Conservation (phyloP, 2,888 invertebrate genomes). For the Galeopsomyia nigrocyanea region DNA sequence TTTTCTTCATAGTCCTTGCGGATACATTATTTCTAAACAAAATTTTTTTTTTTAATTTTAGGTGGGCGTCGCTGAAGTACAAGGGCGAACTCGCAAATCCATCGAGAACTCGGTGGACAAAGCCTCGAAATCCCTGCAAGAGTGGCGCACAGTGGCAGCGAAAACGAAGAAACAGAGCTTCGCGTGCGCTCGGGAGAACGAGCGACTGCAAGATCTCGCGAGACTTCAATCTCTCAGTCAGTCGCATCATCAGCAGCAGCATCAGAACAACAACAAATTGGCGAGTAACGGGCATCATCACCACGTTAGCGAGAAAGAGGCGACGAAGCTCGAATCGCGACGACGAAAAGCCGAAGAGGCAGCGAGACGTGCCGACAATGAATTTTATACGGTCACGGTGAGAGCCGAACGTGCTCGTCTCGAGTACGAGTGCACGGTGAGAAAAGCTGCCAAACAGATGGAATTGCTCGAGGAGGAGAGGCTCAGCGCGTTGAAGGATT, state of each 20-base stretch:
- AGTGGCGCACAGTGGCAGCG: conserved; percentile 88
- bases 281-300: conserved; percentile 53
- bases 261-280: conserved; percentile 68
- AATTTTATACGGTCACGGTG: conserved; percentile 92
- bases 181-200: conserved; percentile 88
- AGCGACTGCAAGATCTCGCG: conserved; percentile 84
- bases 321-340: conserved; percentile 86
- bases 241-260: conserved; percentile 72
- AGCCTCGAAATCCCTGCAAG: conserved; percentile 82
- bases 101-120: conserved; percentile 83
- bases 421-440: conserved; percentile 93
- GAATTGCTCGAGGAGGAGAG: conserved; percentile 93
- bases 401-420: conserved; percentile 90
- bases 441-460: conserved; percentile 87
- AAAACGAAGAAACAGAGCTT: conserved; percentile 93
- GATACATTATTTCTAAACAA: too few species aligned
- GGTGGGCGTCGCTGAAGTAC: conserved; percentile 78
- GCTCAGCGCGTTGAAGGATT: conserved; percentile 82
- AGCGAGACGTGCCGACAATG: conserved; percentile 91
- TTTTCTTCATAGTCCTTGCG: too few species aligned
- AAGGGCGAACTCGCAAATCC: conserved; percentile 72
- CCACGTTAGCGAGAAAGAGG: conserved; percentile 74
- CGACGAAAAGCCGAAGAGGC: conserved; percentile 91
- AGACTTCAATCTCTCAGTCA: conserved; percentile 74
- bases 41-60: too few species aligned